Evolutionary conservation across 2,113 vertebrate genomes (phyloP).

Genomic region (Megalops atlanticus): DNA sequence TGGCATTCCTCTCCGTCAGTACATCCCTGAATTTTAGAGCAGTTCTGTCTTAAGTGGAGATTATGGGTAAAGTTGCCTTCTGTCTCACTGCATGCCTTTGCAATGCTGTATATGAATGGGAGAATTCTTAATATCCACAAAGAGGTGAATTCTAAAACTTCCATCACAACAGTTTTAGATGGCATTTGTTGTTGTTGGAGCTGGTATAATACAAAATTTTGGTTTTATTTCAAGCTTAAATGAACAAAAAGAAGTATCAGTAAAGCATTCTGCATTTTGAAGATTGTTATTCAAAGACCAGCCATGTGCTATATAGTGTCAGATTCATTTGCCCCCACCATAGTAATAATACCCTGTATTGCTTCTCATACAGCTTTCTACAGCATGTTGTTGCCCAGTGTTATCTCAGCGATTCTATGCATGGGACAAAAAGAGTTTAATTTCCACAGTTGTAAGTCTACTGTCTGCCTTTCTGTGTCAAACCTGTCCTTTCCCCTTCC

Average conservation of each 20-base stretch:
- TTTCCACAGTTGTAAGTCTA: conserved; percentile 18
- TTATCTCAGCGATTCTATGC: conserved; percentile 19
- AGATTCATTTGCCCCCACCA: neutral
- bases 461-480: neutral
- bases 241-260: neutral
- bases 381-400: neutral
- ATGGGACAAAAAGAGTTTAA: neutral
- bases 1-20: neutral
- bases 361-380: neutral
- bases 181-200: neutral
- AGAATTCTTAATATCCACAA: too few relatives aligned
- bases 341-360: conserved; percentile 16
- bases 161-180: neutral
- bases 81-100: neutral
- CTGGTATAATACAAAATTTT: neutral
- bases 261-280: neutral
- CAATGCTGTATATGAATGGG: neutral
- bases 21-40: too few relatives aligned
- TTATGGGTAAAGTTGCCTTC: neutral
- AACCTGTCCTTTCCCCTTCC: neutral
- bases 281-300: neutral
- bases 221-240: neutral
- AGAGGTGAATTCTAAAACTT: neutral
- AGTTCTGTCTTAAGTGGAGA: too few relatives aligned
- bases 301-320: conserved; percentile 10